Evolutionary conservation across 1,140 invertebrate species (phyloP), one percentile per base, ranked within the genome.

Genomic region (Scaptomyza hsui): DNA sequence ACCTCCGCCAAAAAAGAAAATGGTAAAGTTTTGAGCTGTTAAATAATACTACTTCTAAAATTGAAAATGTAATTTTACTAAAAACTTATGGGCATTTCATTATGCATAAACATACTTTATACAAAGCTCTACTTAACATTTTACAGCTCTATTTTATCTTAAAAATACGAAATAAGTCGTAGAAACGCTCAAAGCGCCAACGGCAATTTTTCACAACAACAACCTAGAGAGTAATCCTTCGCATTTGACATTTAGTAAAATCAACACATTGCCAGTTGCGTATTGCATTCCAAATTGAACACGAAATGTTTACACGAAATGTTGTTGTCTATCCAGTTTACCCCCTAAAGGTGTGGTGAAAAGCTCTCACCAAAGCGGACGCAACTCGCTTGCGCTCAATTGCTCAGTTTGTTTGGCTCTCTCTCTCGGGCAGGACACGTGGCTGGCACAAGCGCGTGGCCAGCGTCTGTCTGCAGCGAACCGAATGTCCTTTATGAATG

Each of bases 231-330:
- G 26, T 21, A 48, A 64, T 65, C 82, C 81, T 88, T 86, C 77
- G 74, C 81, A 88, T 81, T 86, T 86, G 81, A 81, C 82, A 86
- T 86, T 85, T 86, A 12, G 45, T 7, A 35, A 39, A 55, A 41
- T 42, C 48, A 67, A 68, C 32, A 53, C 44, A 29, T 56, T 26
- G 21, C 41, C 39, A 60, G 10, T 29, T 18, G 18, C 44, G 13
- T 48, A n/a, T 56, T 65, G 61, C 62, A 52, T 67, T 52, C 13
- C 21, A 44, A 41, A 62, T 44, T 59, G 52, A 26, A 75, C 42
- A 24, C 65, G 45, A 47, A 53, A 67, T 86, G 77, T 76, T 79
- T 79, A 71, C 65, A 81, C 73, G 35, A 32, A 15, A 57, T 69
- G 44, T 68, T 70, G 45, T 62, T 52, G 53, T 45, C 13, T 7